phyloP scores from a whole-genome alignment of 2,888 invertebrate species.

The Eustalomyia histrio region DNA sequence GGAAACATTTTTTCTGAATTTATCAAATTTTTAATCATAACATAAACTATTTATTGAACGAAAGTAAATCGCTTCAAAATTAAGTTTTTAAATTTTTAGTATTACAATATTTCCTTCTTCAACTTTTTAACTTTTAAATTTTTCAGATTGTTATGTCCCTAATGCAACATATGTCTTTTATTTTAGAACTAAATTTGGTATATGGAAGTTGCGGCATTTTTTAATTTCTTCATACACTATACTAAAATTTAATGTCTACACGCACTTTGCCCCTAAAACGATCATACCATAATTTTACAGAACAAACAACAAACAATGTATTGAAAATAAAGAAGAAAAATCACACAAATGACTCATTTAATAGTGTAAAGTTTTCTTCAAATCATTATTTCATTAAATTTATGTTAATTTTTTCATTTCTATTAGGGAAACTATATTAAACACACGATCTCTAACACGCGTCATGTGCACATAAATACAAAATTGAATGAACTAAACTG shows the following conservation, averaged over 20 bases:
- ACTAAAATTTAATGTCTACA: conserved; percentile 37
- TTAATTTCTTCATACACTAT: conserved; percentile 14
- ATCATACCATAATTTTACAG: conserved; percentile 10
- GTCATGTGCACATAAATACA: conserved; percentile 42
- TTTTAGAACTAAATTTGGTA: too few species aligned
- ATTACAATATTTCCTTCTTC: too few species aligned
- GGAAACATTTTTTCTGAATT: too few species aligned
- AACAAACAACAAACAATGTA: neutral
- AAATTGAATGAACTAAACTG: conserved; percentile 41
- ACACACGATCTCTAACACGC: conserved; percentile 36
- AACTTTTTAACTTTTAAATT: too few species aligned
- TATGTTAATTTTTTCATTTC: conserved; percentile 13
- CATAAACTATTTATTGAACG: too few species aligned
- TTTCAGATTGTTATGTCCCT: too few species aligned
- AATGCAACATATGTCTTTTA: too few species aligned
- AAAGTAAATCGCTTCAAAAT: too few species aligned
- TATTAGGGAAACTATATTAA: neutral
- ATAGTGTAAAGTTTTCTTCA: conserved; percentile 17
- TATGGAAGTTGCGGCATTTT: neutral
- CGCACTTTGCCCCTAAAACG: conserved; percentile 31
- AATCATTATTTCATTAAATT: conserved; percentile 34
- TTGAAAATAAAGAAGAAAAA: conserved; percentile 1
- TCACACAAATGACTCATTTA: conserved; percentile 58
- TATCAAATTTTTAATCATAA: too few species aligned
- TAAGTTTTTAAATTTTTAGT: too few species aligned